A percentile compares a stretch with the other conserved stretches of the same genome.
These are phyloP conservation scores for Channa argus DNA, from an alignment of 2,113 vertebrate genomes.

Conservation along the genomic window DNA sequence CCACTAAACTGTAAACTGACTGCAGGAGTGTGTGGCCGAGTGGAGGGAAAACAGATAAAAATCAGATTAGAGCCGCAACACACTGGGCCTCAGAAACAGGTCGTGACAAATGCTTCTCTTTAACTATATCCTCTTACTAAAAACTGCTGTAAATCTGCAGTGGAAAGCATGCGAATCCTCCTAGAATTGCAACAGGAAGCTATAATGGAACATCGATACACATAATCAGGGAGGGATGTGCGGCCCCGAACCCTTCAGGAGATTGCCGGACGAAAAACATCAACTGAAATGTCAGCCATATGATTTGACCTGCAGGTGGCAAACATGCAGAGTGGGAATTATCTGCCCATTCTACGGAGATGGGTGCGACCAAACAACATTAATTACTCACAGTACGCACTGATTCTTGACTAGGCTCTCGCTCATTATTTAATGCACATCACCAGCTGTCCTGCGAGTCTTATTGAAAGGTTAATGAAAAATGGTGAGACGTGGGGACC, in stretches of 20 bases:
- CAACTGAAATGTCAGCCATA: slow-evolving; percentile 52
- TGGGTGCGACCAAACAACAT: slow-evolving; percentile 51
- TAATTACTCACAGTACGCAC: slow-evolving; percentile 53
- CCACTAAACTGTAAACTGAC: too few relatives aligned
- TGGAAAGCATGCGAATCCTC: neutral
- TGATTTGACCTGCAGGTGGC: slow-evolving; percentile 50
- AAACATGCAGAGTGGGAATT: slow-evolving; percentile 26
- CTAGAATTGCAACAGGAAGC: neutral
- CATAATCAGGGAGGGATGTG: slow-evolving; percentile 14
- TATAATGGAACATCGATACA: slow-evolving; percentile 18
- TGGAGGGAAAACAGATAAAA: too few relatives aligned
- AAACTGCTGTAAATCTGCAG: neutral
- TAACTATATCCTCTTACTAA: neutral
- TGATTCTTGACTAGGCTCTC: slow-evolving; percentile 44
- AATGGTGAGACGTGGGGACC: slow-evolving; percentile 55
- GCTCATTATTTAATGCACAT: slow-evolving; percentile 68
- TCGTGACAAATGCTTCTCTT: neutral
- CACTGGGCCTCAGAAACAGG: too few relatives aligned
- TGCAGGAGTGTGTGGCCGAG: too few relatives aligned
- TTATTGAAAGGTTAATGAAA: slow-evolving; percentile 77
- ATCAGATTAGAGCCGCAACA: too few relatives aligned
- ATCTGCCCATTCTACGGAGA: slow-evolving; percentile 37
- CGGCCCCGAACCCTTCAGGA: slow-evolving; percentile 20
- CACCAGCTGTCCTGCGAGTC: slow-evolving; percentile 67
- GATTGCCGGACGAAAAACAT: slow-evolving; percentile 9